Evolutionary conservation across 2,888 invertebrate species (phyloP).

Genomic region (Pterostichus madidus): DNA sequence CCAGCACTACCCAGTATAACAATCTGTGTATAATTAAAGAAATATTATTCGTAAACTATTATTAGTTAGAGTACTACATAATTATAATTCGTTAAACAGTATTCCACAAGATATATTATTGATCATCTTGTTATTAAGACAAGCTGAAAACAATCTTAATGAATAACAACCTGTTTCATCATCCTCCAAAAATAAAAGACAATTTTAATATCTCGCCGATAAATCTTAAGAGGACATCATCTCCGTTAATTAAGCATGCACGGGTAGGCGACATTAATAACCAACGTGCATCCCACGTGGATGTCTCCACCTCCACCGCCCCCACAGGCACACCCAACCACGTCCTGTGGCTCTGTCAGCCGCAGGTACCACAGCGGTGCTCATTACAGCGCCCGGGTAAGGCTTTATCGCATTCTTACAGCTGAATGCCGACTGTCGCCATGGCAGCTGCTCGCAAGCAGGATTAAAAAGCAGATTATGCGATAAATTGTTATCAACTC

Average conservation of each 20-base stretch:
- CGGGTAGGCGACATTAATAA: constrained; percentile 11
- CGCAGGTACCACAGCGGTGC: constrained; percentile 1
- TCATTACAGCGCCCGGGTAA: not conserved
- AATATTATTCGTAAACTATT: too few species aligned
- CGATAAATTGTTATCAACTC: too few species aligned
- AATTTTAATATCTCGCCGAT: not conserved
- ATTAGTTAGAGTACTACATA: too few species aligned
- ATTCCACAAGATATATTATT: too few species aligned
- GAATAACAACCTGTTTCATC: not conserved
- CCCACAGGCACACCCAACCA: not conserved
- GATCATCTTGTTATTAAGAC: too few species aligned
- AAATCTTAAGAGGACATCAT: constrained; percentile 10
- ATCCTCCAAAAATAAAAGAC: not conserved
- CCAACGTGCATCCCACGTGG: not conserved
- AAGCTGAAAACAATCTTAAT: too few species aligned
- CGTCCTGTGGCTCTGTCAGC: not conserved
- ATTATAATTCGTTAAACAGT: too few species aligned
- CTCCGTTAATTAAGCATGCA: constrained; percentile 7
- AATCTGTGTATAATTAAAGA: too few species aligned
- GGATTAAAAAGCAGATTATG: too few species aligned
- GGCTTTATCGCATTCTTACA: constrained; percentile 46
- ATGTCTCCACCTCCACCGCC: not conserved
- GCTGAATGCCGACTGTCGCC: constrained; percentile 41
- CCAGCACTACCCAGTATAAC: too few species aligned
- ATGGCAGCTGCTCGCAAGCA: constrained; percentile 31